Evolutionary conservation across 2,797 vertebrate genomes (phyloP), one percentile per base, ranked within the genome.

Genomic region (Miopithecus talapoin): DNA sequence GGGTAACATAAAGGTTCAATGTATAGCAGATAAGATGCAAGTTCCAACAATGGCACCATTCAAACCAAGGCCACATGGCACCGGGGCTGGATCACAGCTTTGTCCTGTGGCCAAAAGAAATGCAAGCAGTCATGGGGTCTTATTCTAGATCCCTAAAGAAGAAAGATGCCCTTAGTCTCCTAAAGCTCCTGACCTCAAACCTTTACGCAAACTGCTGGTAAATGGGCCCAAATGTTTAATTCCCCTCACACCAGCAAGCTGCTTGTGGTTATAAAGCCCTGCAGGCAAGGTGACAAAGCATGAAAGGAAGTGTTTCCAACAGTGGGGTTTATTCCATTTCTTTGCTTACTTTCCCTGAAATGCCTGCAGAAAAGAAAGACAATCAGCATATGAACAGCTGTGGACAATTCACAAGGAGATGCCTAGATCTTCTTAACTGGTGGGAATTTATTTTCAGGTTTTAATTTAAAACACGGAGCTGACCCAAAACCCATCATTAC

Each of bases 381-480:
- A 97, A 98, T 95, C 85, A 85, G 55, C 85, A 88, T 87, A 86
- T 61, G 11, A 83, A 89, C 72, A 95, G 57, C 68, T 83, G 61
- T 12, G 91, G 39, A 95, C n/a, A 61, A 3, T 93, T 91, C n/a
- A 0, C 90, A 95, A 89, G 53, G 84, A 95, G 80, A 72, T 43
- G 87, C 8, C 92, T 43, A 53, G 46, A 17, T 48, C 48, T 94
- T 98, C 97, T 80, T 72, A 95, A 92, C 4, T 33, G n/a, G 96
- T 24, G 2, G 55, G 70, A 93, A 93, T 97, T 97, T 98, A 72
- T 57, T 97, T 97, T 94, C 85, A 96, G 68, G 94, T 59, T 98
- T 64, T 83, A 88, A 53, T 96, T 97, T 97, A 92, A 95, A 98
- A 97, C 68, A 86, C 17, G 83, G 70, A 39, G 39, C 80, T 97